phyloP scores from a whole-genome alignment of 2,888 invertebrate genomes.

The Luperina testacea region DNA sequence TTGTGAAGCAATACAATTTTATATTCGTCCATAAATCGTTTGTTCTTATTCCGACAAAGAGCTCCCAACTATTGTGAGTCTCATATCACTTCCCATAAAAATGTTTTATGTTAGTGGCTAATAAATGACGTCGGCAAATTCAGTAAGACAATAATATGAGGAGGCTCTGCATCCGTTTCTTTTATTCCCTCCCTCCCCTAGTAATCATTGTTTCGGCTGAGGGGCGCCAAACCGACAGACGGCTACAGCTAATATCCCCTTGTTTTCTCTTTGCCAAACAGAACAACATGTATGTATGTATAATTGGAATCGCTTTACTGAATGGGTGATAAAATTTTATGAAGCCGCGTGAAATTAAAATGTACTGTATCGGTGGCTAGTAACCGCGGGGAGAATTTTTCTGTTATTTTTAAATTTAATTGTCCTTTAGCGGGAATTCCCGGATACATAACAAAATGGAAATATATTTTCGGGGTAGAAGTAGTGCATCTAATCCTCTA shows the following conservation, averaged over 20 bases:
- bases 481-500: not conserved
- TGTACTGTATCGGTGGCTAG: constrained; percentile 35
- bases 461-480: not conserved
- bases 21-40: constrained; percentile 85
- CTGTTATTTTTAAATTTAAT: constrained; percentile 31
- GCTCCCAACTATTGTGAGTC: constrained; percentile 81
- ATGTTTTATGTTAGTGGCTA: constrained; percentile 90
- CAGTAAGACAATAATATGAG: constrained; percentile 89
- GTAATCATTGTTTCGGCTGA: constrained; percentile 85
- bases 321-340: constrained; percentile 69
- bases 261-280: constrained; percentile 79
- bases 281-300: constrained; percentile 74
- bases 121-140: constrained; percentile 90
- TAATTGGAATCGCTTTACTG: constrained; percentile 79
- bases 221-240: constrained; percentile 85
- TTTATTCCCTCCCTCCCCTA: constrained; percentile 86
- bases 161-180: constrained; percentile 86
- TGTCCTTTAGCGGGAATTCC: not conserved
- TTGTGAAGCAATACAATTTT: constrained; percentile 82
- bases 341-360: constrained; percentile 57
- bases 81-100: constrained; percentile 89
- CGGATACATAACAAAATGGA: not conserved
- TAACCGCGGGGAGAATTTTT: not conserved
- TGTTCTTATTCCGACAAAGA: constrained; percentile 83
- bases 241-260: constrained; percentile 80